Base-by-base conservation (phyloP, 1,140 invertebrate genomes). In the Halictus rubicundus region DNA sequence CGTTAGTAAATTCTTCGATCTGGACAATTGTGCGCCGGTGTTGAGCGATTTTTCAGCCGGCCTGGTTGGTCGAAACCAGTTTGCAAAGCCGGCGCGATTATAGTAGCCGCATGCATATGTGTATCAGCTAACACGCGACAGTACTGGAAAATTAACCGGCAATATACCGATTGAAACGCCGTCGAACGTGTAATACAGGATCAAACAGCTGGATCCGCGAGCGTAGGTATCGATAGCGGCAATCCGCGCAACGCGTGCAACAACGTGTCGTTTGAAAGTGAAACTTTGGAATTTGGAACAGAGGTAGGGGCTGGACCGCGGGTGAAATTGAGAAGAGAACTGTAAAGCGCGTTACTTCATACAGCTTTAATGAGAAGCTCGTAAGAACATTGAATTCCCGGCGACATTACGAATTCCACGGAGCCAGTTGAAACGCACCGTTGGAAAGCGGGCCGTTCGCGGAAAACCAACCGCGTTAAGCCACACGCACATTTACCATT, bases 1-100 rank as follows among this genome's bases (percentile, higher is more conserved):
- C 12, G 14, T 3, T 14, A 46, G 42, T 14, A 12, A 46, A 46
- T 46, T 12, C 42, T 46, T 46, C 42, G 42, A 46, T 46, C 42
- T 46, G 9, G 42, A 12, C 42, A 9, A 46, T 46, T 46, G 42
- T 46, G 42, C 9, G 42, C 42, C 39, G 39, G 39, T 12, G 8
- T 46, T 12, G 69, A 39, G 23, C 16, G 37, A 85, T 73, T 85
- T 86, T 86, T 77, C 76, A 70, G 59, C 39, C 61, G 8, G n/a
- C 37, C 14, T 52, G 25, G 5, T 72, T 42, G 49, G 2, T 63
- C 68, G 60, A 79, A 86, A 85, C 83, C 80, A 76, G 83, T 86
- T 86, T 63, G 79, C 25, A 65, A 61, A 37, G 4, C 10, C 32
- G 21, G n/a, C 27, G 16, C 54, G 60, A 76, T 85, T 76, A 63